Evolutionary conservation across 2,113 vertebrate genomes (phyloP).

Genomic region (Ailuropoda melanoleuca): DNA sequence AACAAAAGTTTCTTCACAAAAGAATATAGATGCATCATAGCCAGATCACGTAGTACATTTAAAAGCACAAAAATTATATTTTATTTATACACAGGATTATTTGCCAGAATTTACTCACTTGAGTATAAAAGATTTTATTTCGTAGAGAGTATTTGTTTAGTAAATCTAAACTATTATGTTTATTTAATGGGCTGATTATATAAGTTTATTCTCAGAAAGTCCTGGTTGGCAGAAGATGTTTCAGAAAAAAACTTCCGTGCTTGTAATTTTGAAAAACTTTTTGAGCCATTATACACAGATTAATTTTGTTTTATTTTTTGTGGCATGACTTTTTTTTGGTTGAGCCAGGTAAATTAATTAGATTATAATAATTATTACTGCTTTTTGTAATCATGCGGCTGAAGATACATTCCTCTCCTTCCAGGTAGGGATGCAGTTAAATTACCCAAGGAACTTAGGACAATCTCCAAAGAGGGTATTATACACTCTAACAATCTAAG

Average conservation of each 20-base stretch:
- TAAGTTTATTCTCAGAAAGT: neutral
- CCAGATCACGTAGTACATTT: neutral
- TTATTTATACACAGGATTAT: neutral
- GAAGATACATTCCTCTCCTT: neutral
- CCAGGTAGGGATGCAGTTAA: neutral
- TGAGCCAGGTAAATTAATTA: neutral
- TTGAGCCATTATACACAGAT: neutral
- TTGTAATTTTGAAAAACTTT: slow-evolving; percentile 12
- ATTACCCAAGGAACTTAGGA: slow-evolving; percentile 26
- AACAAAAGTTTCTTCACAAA: neutral
- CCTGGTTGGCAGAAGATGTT: neutral
- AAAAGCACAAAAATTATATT: neutral
- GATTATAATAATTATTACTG: neutral
- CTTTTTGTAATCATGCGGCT: neutral
- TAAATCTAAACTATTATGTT: neutral
- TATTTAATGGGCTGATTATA: neutral
- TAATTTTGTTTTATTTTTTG: neutral
- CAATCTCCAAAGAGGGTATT: neutral
- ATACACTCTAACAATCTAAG: neutral
- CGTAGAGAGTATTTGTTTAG: neutral
- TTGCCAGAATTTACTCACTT: neutral
- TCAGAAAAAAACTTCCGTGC: neutral
- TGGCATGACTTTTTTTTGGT: neutral
- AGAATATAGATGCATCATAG: neutral
- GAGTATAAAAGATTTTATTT: neutral